Base-by-base conservation (phyloP, 2,113 vertebrate genomes). In the Nanorana parkeri region DNA sequence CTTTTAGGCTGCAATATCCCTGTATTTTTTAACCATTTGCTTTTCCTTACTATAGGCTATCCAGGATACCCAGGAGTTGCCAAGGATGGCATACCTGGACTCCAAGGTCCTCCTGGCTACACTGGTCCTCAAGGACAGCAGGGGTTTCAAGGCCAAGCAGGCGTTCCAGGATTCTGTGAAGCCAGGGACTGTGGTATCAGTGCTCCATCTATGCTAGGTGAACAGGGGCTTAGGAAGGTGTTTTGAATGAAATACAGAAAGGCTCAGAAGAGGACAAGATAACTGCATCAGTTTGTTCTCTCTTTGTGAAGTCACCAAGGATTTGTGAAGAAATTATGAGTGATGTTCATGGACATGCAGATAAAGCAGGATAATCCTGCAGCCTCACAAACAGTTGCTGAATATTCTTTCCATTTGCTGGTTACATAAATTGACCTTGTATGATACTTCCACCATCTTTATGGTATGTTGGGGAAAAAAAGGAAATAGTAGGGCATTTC, bases 141-240 rank as follows among this genome's bases (percentile, higher is more conserved):
- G 0, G 91, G 91, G 21, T 47, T 80, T 54, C 6, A 86, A 20
- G 91, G 91, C 0, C 47, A 29, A 24, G 68, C 77, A 0, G 90
- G 91, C 1, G 86, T 93, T 13, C 89, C 87, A 0, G 93, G 92
- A 17, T 80, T 94, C 5, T 89, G 89, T 3, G 90, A 94, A 90
- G 89, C 91, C 1, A 88, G 91, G 10, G 91, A 93, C 86, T 94
- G 90, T 75, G 88, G 88, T 82, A 90, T 85, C 23, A 78, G 92
- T 7, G 86, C 89, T 0, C 90, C 91, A 17, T 91, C 89, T 84
- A 65, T 89, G 80, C 89, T 90, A 54, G 89, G 90, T 84, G 92
- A 94, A 84, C 90, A 92, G 83, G 88, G 90, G 71, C 85, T 94
- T 74, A 84, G 91, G 28, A 92, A 92, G 0, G 41, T 68, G 11